phyloP scores from a whole-genome alignment of 2,797 vertebrate genomes.

The Orestias chungarensis region DNA sequence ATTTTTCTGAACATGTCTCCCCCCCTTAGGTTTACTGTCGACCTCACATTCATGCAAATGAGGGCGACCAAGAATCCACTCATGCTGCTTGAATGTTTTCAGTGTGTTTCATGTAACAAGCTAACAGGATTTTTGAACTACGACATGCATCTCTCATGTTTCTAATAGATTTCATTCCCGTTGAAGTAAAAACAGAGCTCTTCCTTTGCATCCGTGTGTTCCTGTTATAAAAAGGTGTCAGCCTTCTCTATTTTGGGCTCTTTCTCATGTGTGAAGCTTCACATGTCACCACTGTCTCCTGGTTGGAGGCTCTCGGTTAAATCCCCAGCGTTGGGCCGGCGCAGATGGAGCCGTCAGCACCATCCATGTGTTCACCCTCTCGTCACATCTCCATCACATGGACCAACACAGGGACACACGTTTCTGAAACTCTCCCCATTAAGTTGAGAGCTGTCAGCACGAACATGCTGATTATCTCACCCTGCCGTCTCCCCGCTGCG shows the following conservation, averaged over 20 bases:
- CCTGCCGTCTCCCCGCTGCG: slow-evolving; percentile 20
- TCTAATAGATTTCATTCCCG: neutral
- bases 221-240: slow-evolving; percentile 1
- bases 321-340: slow-evolving; percentile 31
- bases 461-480: slow-evolving; percentile 50
- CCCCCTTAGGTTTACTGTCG: neutral
- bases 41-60: neutral
- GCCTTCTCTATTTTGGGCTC: slow-evolving; percentile 16
- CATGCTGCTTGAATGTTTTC: too few species aligned
- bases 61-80: too few species aligned
- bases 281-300: slow-evolving; percentile 41
- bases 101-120: too few species aligned
- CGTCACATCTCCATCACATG: slow-evolving; percentile 55
- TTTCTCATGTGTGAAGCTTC: neutral
- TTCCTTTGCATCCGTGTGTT: neutral
- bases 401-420: slow-evolving; percentile 59
- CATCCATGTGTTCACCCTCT: slow-evolving; percentile 52
- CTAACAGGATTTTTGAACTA: too few species aligned
- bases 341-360: slow-evolving; percentile 22
- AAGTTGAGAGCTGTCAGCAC: slow-evolving; percentile 70
- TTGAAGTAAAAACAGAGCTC: neutral
- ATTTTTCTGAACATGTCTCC: neutral
- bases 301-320: slow-evolving; percentile 30
- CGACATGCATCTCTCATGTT: neutral
- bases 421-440: slow-evolving; percentile 66